Evolutionary conservation across 2,888 invertebrate genomes (phyloP), one percentile per base, ranked within the genome.

Genomic region (Agrochola macilenta): DNA sequence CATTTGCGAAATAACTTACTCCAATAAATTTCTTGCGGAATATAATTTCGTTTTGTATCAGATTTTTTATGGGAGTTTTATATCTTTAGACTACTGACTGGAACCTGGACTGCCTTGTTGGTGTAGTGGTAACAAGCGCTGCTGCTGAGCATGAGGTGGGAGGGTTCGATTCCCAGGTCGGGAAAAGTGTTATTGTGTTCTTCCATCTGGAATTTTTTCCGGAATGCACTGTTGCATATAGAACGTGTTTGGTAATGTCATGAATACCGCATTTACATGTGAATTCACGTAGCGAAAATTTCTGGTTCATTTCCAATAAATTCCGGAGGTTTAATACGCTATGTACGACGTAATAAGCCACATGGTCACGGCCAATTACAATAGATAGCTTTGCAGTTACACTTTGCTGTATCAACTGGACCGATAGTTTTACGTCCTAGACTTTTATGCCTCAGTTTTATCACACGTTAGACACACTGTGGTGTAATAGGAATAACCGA

Each of bases 1-100:
- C 78, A 90, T 89, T 85, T 81, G 76, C 82, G 73, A 87, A 86
- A 87, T 79, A 74, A 82, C 78, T 84, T 78, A 71, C 14, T 64
- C 81, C 73, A 83, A 86, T 83, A 83, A 81, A 72, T 80, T 73
- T 66, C 79, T 76, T 79, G 39, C 61, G 26, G 43, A 69, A 78
- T 61, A 66, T 57, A 70, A 64, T 65, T 66, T 68, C 35, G 17
- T 74, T 83, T 72, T 35, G 46, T 69, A 61, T 83, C 23, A 49
- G 68, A 58, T 74, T 80, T 74, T 54, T 39, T 66, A 46, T 49
- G 5, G 35, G n/a, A 49, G 0, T 46, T 60, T 63, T 12, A 4
- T 43, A 43, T n/a, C 39, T 39, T 0, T 39, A 39, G 7, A 0
- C 39, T 39, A 39, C 7, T 39, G 1, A 7, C 39, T 39, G 7